A percentile compares a stretch with the other conserved stretches of the same genome.
These are phyloP conservation scores for Heliothis subflexa DNA, from an alignment of 1,140 invertebrate species.

Conservation along the genomic window DNA sequence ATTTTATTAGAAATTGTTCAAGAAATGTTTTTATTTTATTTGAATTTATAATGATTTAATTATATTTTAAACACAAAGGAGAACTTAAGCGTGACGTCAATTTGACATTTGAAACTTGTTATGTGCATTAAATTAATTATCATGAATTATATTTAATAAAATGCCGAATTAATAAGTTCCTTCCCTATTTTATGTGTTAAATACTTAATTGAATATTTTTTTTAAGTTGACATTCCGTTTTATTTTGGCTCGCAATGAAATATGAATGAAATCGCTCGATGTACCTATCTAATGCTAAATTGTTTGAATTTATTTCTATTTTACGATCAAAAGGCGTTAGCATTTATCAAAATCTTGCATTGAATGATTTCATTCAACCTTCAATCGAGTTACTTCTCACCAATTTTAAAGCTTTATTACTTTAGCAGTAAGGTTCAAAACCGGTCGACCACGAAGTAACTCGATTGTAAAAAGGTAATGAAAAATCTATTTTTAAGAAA, in stretches of 20 bases:
- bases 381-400: no score
- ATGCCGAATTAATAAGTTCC: neutral
- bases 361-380: neutral
- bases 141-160: constrained; percentile 1
- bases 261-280: neutral
- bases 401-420: no score
- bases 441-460: no score
- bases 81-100: no score
- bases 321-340: no score
- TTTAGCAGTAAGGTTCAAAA: no score
- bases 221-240: constrained; percentile 6
- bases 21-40: no score
- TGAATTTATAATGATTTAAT: no score
- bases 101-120: no score
- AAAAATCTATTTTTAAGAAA: constrained; percentile 7
- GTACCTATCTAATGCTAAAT: neutral
- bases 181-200: constrained; percentile 14
- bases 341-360: neutral
- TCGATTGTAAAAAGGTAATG: neutral
- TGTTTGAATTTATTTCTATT: neutral
- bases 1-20: no score
- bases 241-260: neutral
- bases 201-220: neutral
- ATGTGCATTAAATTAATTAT: neutral
- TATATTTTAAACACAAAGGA: no score